Conservation (phyloP, 2,113 vertebrate genomes). For the Condylura cristata region DNA sequence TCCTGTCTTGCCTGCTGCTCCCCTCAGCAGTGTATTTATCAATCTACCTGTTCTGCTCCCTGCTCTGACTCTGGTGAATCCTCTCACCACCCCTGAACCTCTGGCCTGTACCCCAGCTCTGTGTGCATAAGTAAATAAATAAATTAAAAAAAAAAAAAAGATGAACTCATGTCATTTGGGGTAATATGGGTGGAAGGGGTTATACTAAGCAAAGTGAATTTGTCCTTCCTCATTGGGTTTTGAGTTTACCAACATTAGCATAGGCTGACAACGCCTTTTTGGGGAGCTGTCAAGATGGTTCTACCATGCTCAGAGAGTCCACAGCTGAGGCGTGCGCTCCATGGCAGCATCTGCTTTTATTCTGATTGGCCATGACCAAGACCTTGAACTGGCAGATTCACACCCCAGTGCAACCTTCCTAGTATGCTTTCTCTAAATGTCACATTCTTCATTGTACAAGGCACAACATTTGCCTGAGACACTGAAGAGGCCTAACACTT, state of each 20-base stretch:
- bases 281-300: accelerated
- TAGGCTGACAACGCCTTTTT: background rate
- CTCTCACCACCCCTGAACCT: no score
- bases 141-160: no score
- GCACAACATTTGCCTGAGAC: background rate
- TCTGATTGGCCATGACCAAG: background rate
- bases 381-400: background rate
- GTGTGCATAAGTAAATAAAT: no score
- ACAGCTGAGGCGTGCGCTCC: accelerated
- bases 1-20: no score
- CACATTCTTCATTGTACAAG: background rate
- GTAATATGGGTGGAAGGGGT: no score
- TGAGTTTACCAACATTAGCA: background rate
- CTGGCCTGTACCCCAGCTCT: no score
- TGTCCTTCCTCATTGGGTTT: background rate
- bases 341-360: background rate
- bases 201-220: background rate
- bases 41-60: no score
- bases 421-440: background rate
- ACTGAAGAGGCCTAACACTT: background rate
- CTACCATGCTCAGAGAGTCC: no score
- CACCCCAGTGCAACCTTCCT: background rate
- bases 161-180: no score
- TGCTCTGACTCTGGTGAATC: no score
- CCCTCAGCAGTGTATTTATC: no score